Evolutionary conservation across 2,113 vertebrate genomes (phyloP), one percentile per base, ranked within the genome.

Genomic region (Saccopteryx leptura): DNA sequence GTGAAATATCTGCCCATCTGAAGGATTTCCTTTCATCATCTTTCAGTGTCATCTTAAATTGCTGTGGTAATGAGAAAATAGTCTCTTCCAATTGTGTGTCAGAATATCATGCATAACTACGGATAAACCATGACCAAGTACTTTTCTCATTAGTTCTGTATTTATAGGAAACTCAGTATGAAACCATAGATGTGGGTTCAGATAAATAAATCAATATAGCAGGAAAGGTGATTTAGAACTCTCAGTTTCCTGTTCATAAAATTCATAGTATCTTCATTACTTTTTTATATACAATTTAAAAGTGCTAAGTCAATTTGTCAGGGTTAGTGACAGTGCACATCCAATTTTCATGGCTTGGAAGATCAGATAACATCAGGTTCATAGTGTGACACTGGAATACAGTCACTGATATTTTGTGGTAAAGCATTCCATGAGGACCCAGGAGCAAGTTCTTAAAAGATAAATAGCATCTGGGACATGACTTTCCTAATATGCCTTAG

Each of bases 401-500:
- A 78, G 63, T 78, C 2, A 46, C 86, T 85, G 18, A n/a, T 52
- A 58, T 75, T 79, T 82, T 18, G 9, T 66, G 11, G 31, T 92
- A 33, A 86, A 93, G 52, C 24, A 72, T 74, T 65, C 31, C 79
- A 71, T 2, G 6, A 78, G 46, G 48, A 18, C 11, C 12, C n/a
- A 65, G 17, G 10, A 80, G 39, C 3, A 33, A 71, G 9, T 69
- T 75, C 33, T 75, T n/a, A 61, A 75, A 68, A 60, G 6, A 69
- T 68, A 68, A 88, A 76, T 58, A 71, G n/a, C n/a, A 86, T 28
- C 50, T 65, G 50, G 48, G 18, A 52, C 14, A 52, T n/a, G 39
- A 39, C 3, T 80, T 90, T 96, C 56, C 31, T 80, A 58, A 91
- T 81, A 93, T 68, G 50, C 23, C 52, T 81, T 58, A 89, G 31